These are phyloP conservation scores for Paguma larvata DNA, from an alignment of 2,797 vertebrate genomes.

Conservation along the genomic window DNA sequence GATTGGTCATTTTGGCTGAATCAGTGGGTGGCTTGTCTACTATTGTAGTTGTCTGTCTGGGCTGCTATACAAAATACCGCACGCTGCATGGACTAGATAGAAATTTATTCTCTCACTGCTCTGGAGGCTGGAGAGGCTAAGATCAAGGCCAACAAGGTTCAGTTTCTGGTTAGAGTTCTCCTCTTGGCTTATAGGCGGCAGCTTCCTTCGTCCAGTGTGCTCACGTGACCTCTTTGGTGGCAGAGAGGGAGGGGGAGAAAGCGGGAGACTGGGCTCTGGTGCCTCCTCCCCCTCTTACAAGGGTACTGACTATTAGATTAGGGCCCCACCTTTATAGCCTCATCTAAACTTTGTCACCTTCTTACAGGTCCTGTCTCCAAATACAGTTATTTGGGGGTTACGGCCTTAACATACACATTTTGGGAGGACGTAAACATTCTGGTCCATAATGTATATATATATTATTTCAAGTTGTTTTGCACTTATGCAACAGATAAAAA, in stretches of 20 bases:
- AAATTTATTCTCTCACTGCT: background rate
- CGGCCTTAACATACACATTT: background rate
- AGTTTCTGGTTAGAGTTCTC: background rate
- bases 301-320: background rate
- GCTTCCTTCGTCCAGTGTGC: background rate
- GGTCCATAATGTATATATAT: background rate
- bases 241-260: too few relatives aligned
- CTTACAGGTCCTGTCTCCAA: background rate
- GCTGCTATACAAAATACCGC: background rate
- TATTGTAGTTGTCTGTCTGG: too few relatives aligned
- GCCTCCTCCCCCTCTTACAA: background rate
- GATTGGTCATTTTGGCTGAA: background rate
- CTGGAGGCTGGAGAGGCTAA: background rate
- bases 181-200: background rate
- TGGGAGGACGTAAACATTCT: background rate
- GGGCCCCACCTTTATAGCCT: background rate
- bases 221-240: background rate
- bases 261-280: too few relatives aligned
- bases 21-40: background rate
- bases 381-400: background rate
- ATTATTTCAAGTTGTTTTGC: slow-evolving; percentile 6
- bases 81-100: background rate
- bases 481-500: background rate
- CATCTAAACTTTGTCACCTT: background rate
- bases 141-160: background rate